A percentile compares a stretch with the other conserved stretches of the same genome.
phyloP scores from a whole-genome alignment of 2,113 vertebrate species.

The Percopsis transmontana region DNA sequence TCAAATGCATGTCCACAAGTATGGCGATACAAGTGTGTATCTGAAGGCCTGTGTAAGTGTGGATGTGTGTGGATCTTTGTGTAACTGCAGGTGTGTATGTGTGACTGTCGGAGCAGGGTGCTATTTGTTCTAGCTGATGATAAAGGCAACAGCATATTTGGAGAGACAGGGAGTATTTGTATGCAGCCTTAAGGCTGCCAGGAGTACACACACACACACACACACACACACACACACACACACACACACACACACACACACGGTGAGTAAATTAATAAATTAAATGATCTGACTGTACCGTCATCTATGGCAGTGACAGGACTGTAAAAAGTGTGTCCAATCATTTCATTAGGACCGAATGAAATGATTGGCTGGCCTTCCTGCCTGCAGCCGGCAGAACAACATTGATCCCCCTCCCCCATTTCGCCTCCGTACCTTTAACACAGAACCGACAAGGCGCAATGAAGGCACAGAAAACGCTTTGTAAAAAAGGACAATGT shows the following conservation, averaged over 20 bases:
- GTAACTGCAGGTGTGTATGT: not conserved
- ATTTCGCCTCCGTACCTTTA: no score
- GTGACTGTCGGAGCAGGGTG: slow-evolving; percentile 35
- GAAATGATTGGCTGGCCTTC: no score
- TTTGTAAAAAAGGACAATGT: no score
- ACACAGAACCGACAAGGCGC: no score
- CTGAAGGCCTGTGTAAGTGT: not conserved
- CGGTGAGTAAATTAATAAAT: no score
- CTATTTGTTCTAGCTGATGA: slow-evolving; percentile 76
- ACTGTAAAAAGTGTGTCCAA: no score
- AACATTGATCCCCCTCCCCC: no score
- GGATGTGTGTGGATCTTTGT: not conserved
- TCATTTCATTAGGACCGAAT: no score
- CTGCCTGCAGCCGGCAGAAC: no score
- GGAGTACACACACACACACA: slow-evolving; percentile 2
- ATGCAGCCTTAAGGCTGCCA: slow-evolving; percentile 10
- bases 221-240: slow-evolving; percentile 3
- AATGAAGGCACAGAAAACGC: no score
- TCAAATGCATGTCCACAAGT: not conserved
- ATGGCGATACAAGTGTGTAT: not conserved
- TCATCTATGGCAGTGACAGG: no score
- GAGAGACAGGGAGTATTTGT: slow-evolving; percentile 68
- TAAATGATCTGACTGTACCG: no score
- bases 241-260: slow-evolving; percentile 1
- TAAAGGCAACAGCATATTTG: slow-evolving; percentile 69